A percentile compares a stretch with the other conserved stretches of the same genome.
These are phyloP conservation scores for Psittacula echo DNA, from an alignment of 2,797 vertebrate species.

Conservation along the genomic window DNA sequence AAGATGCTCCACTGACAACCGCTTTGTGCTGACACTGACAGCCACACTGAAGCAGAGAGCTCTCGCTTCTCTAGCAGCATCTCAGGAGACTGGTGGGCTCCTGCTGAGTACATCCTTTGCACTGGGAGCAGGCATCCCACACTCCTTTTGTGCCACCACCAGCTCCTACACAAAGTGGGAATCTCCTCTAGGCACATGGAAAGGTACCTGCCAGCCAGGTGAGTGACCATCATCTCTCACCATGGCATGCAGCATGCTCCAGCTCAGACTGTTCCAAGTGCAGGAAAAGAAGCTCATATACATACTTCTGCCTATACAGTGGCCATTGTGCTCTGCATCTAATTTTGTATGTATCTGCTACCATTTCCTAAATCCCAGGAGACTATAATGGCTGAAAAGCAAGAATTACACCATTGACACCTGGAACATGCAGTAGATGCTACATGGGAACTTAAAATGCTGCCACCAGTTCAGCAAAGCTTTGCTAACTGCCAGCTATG, in stretches of 20 bases:
- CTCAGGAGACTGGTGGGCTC: background rate
- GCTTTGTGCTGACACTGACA: background rate
- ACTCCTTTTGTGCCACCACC: background rate
- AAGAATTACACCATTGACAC: background rate
- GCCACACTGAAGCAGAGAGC: background rate
- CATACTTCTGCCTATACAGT: background rate
- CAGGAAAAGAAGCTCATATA: background rate
- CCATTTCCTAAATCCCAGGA: background rate
- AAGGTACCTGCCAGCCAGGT: background rate
- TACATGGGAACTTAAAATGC: background rate
- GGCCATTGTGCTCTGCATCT: background rate
- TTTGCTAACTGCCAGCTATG: background rate
- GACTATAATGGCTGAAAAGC: background rate
- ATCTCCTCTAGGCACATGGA: background rate
- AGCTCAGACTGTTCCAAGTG: background rate
- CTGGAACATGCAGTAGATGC: background rate
- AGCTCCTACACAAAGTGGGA: background rate
- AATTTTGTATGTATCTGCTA: background rate
- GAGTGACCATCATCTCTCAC: background rate
- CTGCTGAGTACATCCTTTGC: background rate
- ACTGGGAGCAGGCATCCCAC: background rate
- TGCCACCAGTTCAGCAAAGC: background rate
- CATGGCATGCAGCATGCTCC: rapidly evolving
- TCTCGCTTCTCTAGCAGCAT: background rate
- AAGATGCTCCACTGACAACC: background rate